Evolutionary conservation across 2,113 vertebrate species (phyloP).

Genomic region (Rutilus rutilus): DNA sequence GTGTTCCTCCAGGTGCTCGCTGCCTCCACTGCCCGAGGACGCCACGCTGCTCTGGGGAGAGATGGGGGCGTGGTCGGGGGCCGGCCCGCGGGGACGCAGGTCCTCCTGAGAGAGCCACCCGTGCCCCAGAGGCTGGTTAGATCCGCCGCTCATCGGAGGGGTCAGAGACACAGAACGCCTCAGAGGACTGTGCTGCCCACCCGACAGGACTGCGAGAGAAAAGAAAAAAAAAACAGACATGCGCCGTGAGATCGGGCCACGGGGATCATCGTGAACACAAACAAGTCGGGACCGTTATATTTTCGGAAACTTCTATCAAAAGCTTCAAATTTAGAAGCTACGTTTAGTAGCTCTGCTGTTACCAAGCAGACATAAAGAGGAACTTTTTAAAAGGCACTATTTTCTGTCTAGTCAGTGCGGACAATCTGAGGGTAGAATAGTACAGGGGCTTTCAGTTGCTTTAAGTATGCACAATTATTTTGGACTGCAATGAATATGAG

Average conservation of each 20-base stretch:
- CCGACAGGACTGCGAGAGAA: constrained; percentile 85
- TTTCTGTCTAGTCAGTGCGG: constrained; percentile 4
- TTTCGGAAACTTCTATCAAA: background rate
- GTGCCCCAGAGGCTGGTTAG: constrained; percentile 90
- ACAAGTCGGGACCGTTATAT: background rate
- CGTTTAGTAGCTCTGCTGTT: constrained; percentile 4
- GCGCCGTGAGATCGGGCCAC: background rate
- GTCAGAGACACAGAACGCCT: constrained; percentile 99
- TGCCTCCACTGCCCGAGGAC: constrained; percentile 98
- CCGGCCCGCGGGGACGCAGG: constrained; percentile 88
- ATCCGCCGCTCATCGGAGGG: constrained; percentile 95
- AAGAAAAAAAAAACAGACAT: constrained; percentile 15
- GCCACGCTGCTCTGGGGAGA: constrained; percentile 99
- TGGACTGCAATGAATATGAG: constrained; percentile 31
- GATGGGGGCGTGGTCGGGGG: constrained; percentile 94
- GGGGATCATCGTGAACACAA: background rate
- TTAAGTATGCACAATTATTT: constrained; percentile 6
- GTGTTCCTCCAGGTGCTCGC: constrained; percentile 94
- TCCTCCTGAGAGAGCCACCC: constrained; percentile 99
- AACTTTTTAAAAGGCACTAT: constrained; percentile 24
- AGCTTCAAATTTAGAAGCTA: background rate
- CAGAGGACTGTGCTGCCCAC: constrained; percentile 94
- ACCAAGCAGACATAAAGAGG: constrained; percentile 12
- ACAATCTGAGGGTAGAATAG: background rate
- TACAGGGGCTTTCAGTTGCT: background rate